These are phyloP conservation scores for Chaetodon trifascialis DNA, from an alignment of 2,113 vertebrate genomes.

Conservation along the genomic window DNA sequence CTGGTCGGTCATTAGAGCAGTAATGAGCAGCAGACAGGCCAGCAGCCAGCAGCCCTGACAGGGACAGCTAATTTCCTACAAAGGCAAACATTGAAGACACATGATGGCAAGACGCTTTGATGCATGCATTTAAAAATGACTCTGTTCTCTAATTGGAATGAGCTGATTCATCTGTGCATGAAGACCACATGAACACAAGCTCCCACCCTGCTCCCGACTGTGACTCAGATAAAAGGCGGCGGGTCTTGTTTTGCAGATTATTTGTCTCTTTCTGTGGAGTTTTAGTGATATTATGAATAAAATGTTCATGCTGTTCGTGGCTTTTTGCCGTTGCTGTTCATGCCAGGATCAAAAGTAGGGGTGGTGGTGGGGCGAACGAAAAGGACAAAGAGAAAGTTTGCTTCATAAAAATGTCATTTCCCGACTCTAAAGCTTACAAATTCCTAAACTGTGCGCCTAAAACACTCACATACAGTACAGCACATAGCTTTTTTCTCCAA, in stretches of 20 bases:
- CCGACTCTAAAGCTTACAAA: conserved; percentile 23
- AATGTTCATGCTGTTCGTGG: not conserved
- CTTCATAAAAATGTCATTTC: conserved; percentile 38
- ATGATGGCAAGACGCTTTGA: conserved; percentile 13
- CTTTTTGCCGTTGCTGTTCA: not conserved
- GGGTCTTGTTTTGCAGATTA: not conserved
- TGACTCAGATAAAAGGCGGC: not conserved
- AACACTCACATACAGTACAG: conserved; percentile 7
- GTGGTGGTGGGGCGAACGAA: not conserved
- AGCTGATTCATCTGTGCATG: conserved; percentile 21
- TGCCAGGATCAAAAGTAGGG: not conserved
- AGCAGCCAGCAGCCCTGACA: not conserved
- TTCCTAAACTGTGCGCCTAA: conserved; percentile 22
- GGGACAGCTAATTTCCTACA: conserved; percentile 11
- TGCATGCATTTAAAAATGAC: conserved; percentile 17
- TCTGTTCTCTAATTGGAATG: not conserved
- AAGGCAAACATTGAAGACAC: conserved; percentile 27
- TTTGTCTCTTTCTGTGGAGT: not conserved
- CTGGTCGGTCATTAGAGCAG: conserved; percentile 49
- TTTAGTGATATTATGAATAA: not conserved
- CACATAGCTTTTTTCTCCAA: not conserved
- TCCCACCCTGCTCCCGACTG: not conserved
- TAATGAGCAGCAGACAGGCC: conserved; percentile 42
- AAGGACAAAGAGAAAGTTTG: not conserved
- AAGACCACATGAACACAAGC: not conserved